A percentile compares a stretch with the other conserved stretches of the same genome.
These are phyloP conservation scores for Dicaeum eximium DNA, from an alignment of 2,113 vertebrate species.

Conservation along the genomic window DNA sequence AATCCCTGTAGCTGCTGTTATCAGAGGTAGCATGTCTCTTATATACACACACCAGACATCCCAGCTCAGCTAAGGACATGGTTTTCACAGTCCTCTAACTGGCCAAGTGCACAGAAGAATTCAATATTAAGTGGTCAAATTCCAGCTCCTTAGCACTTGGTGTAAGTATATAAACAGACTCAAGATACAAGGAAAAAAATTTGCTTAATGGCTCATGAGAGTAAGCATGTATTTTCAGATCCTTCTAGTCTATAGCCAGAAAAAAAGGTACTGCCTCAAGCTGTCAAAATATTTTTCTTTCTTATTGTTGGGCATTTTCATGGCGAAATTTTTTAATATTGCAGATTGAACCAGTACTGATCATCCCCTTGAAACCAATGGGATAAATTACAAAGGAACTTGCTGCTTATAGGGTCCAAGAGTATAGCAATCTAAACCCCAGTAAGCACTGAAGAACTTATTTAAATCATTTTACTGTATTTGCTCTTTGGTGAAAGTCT, in stretches of 20 bases:
- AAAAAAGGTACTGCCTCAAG: not conserved
- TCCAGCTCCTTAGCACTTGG: not conserved
- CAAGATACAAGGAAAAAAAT: not conserved
- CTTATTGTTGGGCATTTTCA: not conserved
- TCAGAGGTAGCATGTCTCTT: not conserved
- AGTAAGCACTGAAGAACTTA: not conserved
- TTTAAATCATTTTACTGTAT: not conserved
- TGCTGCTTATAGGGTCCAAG: not conserved
- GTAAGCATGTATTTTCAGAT: not conserved
- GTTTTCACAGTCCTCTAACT: not conserved
- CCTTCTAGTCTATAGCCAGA: not conserved
- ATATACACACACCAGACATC: rapidly evolving
- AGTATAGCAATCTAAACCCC: not conserved
- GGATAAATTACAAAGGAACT: not conserved
- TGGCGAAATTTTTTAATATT: not conserved
- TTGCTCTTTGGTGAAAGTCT: not conserved
- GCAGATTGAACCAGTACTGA: not conserved
- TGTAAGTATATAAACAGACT: not conserved
- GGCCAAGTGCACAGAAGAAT: not conserved
- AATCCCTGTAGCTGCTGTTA: not conserved
- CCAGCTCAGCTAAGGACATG: not conserved
- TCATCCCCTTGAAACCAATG: not conserved
- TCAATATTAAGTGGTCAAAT: not conserved
- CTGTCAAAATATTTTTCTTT: not conserved
- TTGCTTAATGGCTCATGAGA: not conserved